Conservation (phyloP, 2,113 vertebrate species). For the Lepus europaeus region DNA sequence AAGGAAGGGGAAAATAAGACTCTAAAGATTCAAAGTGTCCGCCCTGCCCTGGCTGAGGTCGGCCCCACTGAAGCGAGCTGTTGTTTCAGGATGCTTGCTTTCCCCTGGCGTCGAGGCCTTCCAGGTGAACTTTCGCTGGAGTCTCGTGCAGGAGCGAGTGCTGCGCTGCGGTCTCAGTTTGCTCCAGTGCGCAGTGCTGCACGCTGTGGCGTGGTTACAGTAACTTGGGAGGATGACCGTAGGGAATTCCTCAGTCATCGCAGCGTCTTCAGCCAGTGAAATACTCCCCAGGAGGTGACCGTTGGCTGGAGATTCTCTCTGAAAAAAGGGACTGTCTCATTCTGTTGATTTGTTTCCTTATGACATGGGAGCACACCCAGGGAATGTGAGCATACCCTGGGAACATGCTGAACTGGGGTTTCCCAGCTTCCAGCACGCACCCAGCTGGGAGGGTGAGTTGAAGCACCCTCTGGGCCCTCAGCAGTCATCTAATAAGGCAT, state of each 20-base stretch:
- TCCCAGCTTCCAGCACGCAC: constrained; percentile 46
- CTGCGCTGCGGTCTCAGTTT: background rate
- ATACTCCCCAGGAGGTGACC: background rate
- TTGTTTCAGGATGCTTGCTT: background rate
- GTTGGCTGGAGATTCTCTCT: background rate
- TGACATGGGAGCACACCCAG: background rate
- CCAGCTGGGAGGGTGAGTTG: background rate
- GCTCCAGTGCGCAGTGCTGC: background rate
- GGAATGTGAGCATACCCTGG: constrained; percentile 7
- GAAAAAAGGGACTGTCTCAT: background rate
- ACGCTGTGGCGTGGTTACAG: background rate
- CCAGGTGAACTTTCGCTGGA: background rate
- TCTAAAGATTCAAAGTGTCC: background rate
- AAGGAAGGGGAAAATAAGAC: background rate
- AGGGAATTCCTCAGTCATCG: background rate
- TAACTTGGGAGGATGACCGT: background rate
- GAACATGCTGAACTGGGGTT: constrained; percentile 47
- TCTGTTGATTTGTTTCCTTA: constrained; percentile 51
- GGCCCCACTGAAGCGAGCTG: background rate
- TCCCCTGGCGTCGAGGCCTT: background rate
- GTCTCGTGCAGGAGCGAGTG: background rate
- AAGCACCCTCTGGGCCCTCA: background rate
- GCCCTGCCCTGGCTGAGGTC: background rate
- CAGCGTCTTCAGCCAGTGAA: background rate
- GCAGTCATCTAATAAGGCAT: background rate